phyloP scores from a whole-genome alignment of 2,888 invertebrate species.

The Aspidiotus rigidus region DNA sequence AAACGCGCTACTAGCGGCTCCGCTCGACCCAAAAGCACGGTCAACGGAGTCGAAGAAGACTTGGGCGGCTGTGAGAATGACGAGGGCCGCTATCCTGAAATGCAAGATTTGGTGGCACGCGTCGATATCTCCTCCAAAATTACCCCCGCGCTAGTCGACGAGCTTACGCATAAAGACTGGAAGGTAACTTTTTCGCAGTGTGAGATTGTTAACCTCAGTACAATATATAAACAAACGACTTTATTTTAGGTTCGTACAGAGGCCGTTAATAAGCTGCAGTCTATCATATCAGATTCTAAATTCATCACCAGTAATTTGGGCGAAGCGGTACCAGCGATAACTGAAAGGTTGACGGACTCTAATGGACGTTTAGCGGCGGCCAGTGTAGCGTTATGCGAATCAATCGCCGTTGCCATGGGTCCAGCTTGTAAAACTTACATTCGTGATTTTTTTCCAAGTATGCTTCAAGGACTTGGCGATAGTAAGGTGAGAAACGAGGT shows the following conservation, averaged over 20 bases:
- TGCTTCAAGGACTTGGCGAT: conserved; percentile 57
- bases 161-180: conserved; percentile 86
- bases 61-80: conserved; percentile 41
- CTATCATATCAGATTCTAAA: conserved; percentile 63
- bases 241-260: conserved; percentile 55
- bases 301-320: conserved; percentile 75
- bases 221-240: too few relatives aligned
- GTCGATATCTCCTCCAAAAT: conserved; percentile 74
- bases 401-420: conserved; percentile 74
- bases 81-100: conserved; percentile 46
- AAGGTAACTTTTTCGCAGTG: conserved; percentile 50
- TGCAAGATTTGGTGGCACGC: conserved; percentile 64
- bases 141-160: conserved; percentile 67
- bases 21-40: too few relatives aligned
- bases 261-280: conserved; percentile 61
- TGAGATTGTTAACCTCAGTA: too few relatives aligned
- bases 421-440: conserved; percentile 65
- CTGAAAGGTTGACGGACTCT: conserved; percentile 64
- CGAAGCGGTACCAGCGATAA: conserved; percentile 68
- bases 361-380: conserved; percentile 85
- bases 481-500: conserved; percentile 55
- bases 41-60: too few relatives aligned
- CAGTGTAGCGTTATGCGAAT: conserved; percentile 72
- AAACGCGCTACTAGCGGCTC: too few relatives aligned
- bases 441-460: conserved; percentile 70